Base-by-base conservation (phyloP, 2,888 invertebrate genomes). In the Chymomyza amoena region DNA sequence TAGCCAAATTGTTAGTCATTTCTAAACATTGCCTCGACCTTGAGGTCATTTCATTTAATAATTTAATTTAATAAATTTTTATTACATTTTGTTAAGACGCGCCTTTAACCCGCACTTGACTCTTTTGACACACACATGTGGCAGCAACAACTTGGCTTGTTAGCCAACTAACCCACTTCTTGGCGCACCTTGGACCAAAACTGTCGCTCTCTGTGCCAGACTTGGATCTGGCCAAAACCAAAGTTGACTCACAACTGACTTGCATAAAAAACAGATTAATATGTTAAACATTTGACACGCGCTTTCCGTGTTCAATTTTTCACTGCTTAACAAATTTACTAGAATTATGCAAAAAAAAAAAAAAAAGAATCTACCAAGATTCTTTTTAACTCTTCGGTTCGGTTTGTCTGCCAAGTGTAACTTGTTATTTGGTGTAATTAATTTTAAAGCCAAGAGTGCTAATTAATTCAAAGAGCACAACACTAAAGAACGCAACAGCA, bases 401-500 rank as follows among this genome's bases (percentile, higher is more conserved):
- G 60, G 70, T 67, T 70, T 68, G 70, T 61, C 84, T 73, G 62
- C 73, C 72, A 69, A 87, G 77, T 84, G 83, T 84, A 84, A 84
- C 88, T 85, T 87, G 83, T 84, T 87, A 84, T 84, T 84, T 84
- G 79, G 69, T 69, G 86, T 84, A 84, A 84, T 87, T 84, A 84
- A 84, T 84, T 84, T 87, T 75, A 68, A 79, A 60, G 69, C 73
- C 83, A 73, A 85, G 68, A 87, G 83, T 87, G 88, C 84, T 84
- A 87, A 84, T 84, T 84, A 84, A 87, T 83, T 83, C 83, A 75
- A 77, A 79, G 79, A 66, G 77, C 72, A 66, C 61, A 20, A 60
- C 74, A 64, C 61, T n/a, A 52, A 64, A 67, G 68, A 70, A 68
- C 70, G 64, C 68, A n/a, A 70, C 70, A 25, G 69, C 80, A 45